These are phyloP conservation scores for Parus major DNA, from an alignment of 2,113 vertebrate species.

Conservation along the genomic window DNA sequence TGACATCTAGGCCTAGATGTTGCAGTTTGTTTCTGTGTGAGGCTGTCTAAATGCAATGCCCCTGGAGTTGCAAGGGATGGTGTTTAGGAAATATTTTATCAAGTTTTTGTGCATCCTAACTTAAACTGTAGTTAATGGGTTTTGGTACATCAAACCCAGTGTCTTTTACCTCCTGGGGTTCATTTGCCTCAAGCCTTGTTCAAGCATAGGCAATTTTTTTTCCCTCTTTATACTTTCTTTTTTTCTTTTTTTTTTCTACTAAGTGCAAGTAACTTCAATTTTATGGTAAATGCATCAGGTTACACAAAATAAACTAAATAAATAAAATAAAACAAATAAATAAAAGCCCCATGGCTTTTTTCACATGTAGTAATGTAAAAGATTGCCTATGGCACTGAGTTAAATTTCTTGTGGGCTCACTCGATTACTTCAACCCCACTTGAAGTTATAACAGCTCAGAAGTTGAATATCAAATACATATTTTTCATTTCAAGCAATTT, in stretches of 20 bases:
- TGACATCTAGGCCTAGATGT: not conserved
- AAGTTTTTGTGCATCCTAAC: not conserved
- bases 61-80: not conserved
- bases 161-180: not conserved
- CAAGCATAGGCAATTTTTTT: not conserved
- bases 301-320: not conserved
- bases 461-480: fast-evolving
- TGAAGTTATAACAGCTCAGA: not conserved
- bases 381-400: not conserved
- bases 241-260: not conserved
- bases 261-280: not conserved
- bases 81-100: not conserved
- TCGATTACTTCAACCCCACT: not conserved
- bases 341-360: fast-evolving
- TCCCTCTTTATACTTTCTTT: not conserved
- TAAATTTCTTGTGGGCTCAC: fast-evolving
- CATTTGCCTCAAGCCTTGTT: not conserved
- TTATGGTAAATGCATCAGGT: not conserved
- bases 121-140: not conserved
- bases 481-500: not conserved
- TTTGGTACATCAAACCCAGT: not conserved
- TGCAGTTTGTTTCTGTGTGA: not conserved
- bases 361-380: not conserved
- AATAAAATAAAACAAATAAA: not conserved
- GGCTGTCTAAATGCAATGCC: not conserved